These are phyloP conservation scores for Misgurnus anguillicaudatus DNA, from an alignment of 2,113 vertebrate genomes.

Conservation along the genomic window DNA sequence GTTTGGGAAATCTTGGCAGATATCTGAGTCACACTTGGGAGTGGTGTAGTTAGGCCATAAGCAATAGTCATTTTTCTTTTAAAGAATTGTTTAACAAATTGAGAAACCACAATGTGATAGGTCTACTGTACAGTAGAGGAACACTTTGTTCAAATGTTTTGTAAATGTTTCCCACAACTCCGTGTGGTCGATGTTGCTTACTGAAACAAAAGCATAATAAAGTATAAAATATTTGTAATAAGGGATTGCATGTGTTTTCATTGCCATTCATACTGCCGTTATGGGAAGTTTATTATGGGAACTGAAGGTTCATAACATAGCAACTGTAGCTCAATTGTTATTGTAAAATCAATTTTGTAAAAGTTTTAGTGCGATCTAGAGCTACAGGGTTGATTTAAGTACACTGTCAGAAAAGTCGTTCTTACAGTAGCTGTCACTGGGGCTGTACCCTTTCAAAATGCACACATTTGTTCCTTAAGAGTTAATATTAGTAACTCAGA, in stretches of 20 bases:
- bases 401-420: too few species aligned
- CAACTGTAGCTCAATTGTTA: not conserved
- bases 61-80: not conserved
- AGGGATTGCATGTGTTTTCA: not conserved
- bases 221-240: not conserved
- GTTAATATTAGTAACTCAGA: too few species aligned
- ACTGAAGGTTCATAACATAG: not conserved
- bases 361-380: too few species aligned
- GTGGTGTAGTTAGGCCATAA: slow-evolving; percentile 4
- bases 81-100: not conserved
- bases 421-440: too few species aligned
- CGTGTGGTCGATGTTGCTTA: not conserved
- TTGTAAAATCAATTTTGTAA: not conserved
- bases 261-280: not conserved
- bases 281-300: not conserved
- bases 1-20: slow-evolving; percentile 18
- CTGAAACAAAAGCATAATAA: not conserved
- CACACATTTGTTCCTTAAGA: too few species aligned
- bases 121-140: not conserved
- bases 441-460: too few species aligned
- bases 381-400: too few species aligned
- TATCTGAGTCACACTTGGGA: slow-evolving; percentile 33
- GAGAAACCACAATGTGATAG: not conserved
- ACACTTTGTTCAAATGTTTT: not conserved
- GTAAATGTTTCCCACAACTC: not conserved